Conservation (phyloP, 2,888 invertebrate species). For the Lypha dubia region DNA sequence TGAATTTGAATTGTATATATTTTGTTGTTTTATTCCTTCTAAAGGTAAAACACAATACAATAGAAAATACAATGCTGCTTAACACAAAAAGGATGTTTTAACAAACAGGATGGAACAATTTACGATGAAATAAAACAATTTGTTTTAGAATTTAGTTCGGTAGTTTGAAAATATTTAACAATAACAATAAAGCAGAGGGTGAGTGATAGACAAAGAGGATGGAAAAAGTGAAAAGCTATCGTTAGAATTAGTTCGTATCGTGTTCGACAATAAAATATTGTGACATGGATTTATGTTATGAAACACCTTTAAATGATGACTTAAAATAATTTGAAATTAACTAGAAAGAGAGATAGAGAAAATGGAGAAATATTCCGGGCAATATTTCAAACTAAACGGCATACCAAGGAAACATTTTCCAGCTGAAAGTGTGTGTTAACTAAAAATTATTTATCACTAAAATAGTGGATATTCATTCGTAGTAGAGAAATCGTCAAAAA, state of each 20-base stretch:
- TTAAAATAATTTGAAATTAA: constrained; percentile 17
- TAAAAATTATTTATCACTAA: no score
- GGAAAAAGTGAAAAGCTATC: constrained; percentile 3
- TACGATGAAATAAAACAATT: constrained; percentile 43
- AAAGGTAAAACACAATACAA: constrained; percentile 31
- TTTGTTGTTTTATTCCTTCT: background rate
- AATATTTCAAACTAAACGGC: background rate
- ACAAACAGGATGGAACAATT: constrained; percentile 52
- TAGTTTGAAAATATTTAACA: background rate
- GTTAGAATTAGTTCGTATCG: constrained; percentile 27
- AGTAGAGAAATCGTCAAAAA: no score
- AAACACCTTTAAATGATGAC: constrained; percentile 51
- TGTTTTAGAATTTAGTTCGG: constrained; percentile 32
- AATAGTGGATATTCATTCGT: no score
- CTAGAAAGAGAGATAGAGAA: background rate
- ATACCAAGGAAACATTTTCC: background rate
- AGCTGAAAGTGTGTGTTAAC: no score
- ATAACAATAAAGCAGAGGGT: constrained; percentile 15
- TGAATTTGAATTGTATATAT: background rate
- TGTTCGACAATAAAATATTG: constrained; percentile 54
- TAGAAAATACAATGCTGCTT: constrained; percentile 33
- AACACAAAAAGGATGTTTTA: constrained; percentile 50
- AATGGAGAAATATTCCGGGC: no score
- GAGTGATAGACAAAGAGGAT: background rate
- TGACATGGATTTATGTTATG: constrained; percentile 60